Conservation (phyloP, 2,113 vertebrate species). For the Hydropotes inermis region DNA sequence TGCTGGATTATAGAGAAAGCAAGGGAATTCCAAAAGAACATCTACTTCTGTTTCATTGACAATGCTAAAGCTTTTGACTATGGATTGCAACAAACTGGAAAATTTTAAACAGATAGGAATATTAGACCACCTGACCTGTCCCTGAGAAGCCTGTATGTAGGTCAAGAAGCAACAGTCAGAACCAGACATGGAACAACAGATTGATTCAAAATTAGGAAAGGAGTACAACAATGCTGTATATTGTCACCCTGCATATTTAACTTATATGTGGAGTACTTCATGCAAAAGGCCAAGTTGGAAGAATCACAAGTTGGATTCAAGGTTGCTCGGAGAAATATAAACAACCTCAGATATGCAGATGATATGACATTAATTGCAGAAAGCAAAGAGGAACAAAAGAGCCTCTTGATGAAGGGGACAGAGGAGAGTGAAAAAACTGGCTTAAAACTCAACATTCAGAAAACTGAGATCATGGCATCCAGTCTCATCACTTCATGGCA, state of each 20-base stretch:
- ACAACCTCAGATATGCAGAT: not conserved
- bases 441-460: not conserved
- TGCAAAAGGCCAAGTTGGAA: not conserved
- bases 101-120: not conserved
- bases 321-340: not conserved
- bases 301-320: not conserved
- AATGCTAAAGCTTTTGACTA: not conserved
- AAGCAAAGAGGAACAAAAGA: not conserved
- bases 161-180: not conserved
- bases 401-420: not conserved
- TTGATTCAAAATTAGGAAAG: not conserved
- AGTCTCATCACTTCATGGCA: not conserved
- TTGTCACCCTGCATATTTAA: not conserved
- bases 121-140: not conserved
- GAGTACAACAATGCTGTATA: not conserved
- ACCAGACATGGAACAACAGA: not conserved
- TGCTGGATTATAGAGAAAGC: not conserved
- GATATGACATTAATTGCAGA: not conserved
- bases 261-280: not conserved
- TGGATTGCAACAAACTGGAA: not conserved
- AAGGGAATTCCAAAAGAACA: not conserved
- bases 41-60: not conserved
- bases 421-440: not conserved
- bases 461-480: not conserved
- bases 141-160: not conserved